phyloP scores from a whole-genome alignment of 1,140 invertebrate genomes.

The Pinna nobilis region DNA sequence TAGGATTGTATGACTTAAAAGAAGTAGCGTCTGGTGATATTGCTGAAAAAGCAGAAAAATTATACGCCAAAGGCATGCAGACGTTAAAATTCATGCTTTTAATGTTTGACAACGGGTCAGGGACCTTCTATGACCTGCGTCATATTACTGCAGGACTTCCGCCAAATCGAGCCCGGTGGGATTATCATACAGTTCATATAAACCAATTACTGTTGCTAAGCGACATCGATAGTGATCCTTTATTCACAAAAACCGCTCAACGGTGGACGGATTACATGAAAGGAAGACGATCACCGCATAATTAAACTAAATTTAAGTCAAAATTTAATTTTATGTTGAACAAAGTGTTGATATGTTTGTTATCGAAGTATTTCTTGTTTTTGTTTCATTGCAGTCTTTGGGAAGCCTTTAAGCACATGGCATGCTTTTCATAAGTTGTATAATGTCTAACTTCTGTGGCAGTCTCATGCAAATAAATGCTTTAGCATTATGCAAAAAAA shows the following conservation, averaged over 20 bases:
- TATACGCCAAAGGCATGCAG: slow-evolving; percentile 90
- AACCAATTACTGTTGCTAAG: slow-evolving; percentile 94
- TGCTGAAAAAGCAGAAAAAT: slow-evolving; percentile 67
- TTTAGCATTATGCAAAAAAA: too few species aligned
- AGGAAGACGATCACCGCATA: slow-evolving; percentile 78
- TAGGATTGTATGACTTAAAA: slow-evolving; percentile 95
- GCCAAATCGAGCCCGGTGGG: slow-evolving; percentile 93
- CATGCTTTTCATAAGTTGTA: too few species aligned
- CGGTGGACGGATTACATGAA: slow-evolving; percentile 97
- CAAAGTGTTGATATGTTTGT: too few species aligned
- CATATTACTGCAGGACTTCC: slow-evolving; percentile 90
- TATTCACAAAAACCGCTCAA: slow-evolving; percentile 89
- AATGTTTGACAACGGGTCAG: slow-evolving; percentile 95
- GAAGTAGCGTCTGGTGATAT: slow-evolving; percentile 72
- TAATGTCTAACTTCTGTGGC: too few species aligned
- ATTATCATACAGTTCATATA: slow-evolving; percentile 98
- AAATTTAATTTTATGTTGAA: too few species aligned
- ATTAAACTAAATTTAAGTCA: too few species aligned
- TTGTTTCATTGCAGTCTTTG: too few species aligned
- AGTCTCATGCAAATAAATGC: too few species aligned
- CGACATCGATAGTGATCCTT: slow-evolving; percentile 86
- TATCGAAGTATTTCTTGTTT: too few species aligned
- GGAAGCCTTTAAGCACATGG: too few species aligned
- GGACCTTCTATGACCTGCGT: slow-evolving; percentile 96
- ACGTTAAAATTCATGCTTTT: slow-evolving; percentile 93